These are phyloP conservation scores for Eupleurogrammus muticus DNA, from an alignment of 2,797 vertebrate species.

Conservation along the genomic window DNA sequence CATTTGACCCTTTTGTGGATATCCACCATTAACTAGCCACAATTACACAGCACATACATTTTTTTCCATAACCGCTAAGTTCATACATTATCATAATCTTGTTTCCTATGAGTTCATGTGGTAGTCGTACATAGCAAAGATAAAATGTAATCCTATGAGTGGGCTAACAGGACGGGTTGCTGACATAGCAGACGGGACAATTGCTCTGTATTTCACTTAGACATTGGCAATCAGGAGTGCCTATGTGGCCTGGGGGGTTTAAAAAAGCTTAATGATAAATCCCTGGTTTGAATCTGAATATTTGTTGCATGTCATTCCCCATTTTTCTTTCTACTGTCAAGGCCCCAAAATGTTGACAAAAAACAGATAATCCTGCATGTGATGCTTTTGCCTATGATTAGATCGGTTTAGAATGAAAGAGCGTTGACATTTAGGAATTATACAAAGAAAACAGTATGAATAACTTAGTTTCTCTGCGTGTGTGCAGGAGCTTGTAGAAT, in stretches of 20 bases:
- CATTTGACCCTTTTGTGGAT: constrained; percentile 21
- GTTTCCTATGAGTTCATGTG: constrained; percentile 49
- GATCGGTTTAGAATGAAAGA: not conserved
- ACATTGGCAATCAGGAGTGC: constrained; percentile 2
- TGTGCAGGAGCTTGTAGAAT: constrained; percentile 22
- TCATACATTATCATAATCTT: constrained; percentile 47
- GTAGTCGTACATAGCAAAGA: constrained; percentile 31
- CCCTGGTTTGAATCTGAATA: not conserved
- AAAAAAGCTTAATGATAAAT: not conserved
- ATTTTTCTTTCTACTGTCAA: too few relatives aligned
- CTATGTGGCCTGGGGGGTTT: not conserved
- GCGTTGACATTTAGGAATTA: too few relatives aligned
- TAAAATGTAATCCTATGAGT: constrained; percentile 47
- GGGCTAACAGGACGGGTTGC: constrained; percentile 16
- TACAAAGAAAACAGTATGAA: not conserved
- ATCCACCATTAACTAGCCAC: constrained; percentile 39
- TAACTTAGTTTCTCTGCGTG: not conserved
- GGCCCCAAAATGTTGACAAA: too few relatives aligned
- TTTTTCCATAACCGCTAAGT: constrained; percentile 56
- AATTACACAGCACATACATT: constrained; percentile 42
- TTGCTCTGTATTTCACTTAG: constrained; percentile 12
- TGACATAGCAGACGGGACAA: constrained; percentile 8
- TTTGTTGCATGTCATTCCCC: too few relatives aligned
- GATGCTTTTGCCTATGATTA: not conserved
- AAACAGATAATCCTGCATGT: not conserved